Evolutionary conservation across 1,140 invertebrate species (phyloP), one percentile per base, ranked within the genome.

Genomic region (Halotydeus destructor): DNA sequence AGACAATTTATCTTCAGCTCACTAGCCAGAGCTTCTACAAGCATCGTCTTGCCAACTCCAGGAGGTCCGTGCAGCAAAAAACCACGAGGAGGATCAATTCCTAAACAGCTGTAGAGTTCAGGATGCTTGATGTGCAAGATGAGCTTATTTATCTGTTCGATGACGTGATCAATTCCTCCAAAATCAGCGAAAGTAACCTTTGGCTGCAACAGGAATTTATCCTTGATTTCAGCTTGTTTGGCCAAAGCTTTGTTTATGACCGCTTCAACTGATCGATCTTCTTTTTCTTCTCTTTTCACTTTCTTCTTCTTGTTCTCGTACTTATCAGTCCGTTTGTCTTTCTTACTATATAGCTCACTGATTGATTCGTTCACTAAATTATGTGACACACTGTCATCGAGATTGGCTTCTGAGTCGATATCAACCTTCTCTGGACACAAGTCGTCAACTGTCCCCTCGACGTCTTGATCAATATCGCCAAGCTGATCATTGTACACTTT

Each of bases 21-120:
- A 65, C 68, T 88, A 40, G 88, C 83, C 51, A 97, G 80, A 21
- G 86, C 85, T 62, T 84, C 66, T 0, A 83, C 88, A 38, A 97
- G 59, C 34, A 88, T 64, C 5, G 82, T 86, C 65, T 96, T 94
- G 0, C 85, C 84, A 63, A 79, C 85, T 1, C 88, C 88, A 19
- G 84, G 80, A 8, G 86, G 86, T 1, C 88, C 88, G 62, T 86
- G 80, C 33, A 91, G 62, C 16, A 89, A 61, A 55, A 89, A 74
- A 28, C 86, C 82, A 55, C 62, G 58, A 1, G 73, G 68, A 41
- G 69, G 57, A n/a, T 56, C 56, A 18, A 78, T 61, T 9, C 71
- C 70, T 46, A 76, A 63, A 55, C 75, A 66, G 46, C 66, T 64
- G 55, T 79, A 86, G 2, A 86, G 66, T 55, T 84, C 76, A 4